Conservation (phyloP, 2,113 vertebrate species). For the Todiramphus saurophagus region DNA sequence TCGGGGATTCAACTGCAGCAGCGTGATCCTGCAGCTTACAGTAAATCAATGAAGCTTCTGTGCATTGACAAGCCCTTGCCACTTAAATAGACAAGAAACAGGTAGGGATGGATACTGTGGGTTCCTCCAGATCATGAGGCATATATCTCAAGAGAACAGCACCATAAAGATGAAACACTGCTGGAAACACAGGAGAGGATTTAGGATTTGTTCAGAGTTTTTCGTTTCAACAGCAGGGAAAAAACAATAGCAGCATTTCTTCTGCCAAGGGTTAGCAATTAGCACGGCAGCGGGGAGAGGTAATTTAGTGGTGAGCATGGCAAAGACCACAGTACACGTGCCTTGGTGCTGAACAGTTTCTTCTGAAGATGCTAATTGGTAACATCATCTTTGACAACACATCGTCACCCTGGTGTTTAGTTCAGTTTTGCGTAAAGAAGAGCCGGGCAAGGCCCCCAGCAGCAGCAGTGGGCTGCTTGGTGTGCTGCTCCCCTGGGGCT, state of each 20-base stretch:
- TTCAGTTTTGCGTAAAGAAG: background rate
- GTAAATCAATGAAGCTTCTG: constrained; percentile 19
- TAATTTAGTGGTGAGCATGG: background rate
- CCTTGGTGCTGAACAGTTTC: background rate
- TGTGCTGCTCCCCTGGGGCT: background rate
- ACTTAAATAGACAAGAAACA: background rate
- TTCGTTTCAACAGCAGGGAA: background rate
- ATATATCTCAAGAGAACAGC: constrained; percentile 6
- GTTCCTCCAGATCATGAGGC: background rate
- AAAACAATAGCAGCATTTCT: background rate
- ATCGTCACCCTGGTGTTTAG: background rate
- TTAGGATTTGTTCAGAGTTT: background rate
- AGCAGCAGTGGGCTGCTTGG: background rate
- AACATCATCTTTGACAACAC: background rate
- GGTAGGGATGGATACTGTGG: background rate
- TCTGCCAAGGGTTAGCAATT: background rate
- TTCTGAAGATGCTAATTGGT: background rate
- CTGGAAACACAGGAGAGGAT: background rate
- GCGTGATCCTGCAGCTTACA: background rate
- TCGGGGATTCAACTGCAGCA: background rate
- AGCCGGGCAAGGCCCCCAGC: background rate
- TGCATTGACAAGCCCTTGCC: background rate
- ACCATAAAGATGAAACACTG: background rate
- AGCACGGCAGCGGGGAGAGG: background rate
- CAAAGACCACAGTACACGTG: background rate